Percentiles rank a stretch among this genome's conserved stretches.
These are phyloP conservation scores for Plotosus lineatus DNA, from an alignment of 2,113 vertebrate genomes.

Conservation along the genomic window DNA sequence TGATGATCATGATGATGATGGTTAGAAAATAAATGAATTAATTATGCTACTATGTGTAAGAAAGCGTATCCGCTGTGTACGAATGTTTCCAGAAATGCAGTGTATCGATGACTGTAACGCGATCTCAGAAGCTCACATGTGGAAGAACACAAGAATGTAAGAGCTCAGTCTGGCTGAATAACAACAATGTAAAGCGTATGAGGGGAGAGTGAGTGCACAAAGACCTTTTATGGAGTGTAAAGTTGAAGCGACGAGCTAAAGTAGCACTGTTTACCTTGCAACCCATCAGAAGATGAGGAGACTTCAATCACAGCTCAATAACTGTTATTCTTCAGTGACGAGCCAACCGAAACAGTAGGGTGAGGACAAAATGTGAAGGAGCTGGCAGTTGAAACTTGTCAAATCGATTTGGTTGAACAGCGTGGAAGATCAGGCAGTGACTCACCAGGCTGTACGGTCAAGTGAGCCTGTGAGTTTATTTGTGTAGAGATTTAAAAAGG, in stretches of 20 bases:
- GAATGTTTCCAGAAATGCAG: not conserved
- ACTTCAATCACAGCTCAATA: conserved; percentile 34
- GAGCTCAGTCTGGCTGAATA: conserved; percentile 32
- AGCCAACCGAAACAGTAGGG: conserved; percentile 13
- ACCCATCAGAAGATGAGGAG: conserved; percentile 42
- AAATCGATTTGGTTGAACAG: conserved; percentile 33
- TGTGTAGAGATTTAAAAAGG: conserved; percentile 38
- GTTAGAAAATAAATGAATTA: too few species aligned
- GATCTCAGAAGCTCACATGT: not conserved
- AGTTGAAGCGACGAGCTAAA: conserved; percentile 41
- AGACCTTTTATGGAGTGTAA: conserved; percentile 53
- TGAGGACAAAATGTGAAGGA: conserved; percentile 21
- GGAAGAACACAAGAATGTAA: not conserved
- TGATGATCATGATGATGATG: too few species aligned
- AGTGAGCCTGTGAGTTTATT: conserved; percentile 44
- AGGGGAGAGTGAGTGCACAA: conserved; percentile 19
- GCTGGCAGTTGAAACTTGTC: conserved; percentile 20
- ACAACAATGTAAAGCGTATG: conserved; percentile 37
- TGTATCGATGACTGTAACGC: not conserved
- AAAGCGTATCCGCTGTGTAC: not conserved
- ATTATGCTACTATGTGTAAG: not conserved
- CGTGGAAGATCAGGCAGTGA: conserved; percentile 37
- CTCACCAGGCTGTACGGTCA: conserved; percentile 39
- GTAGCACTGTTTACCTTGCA: conserved; percentile 52
- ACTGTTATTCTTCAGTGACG: not conserved